Conservation (phyloP, 2,888 invertebrate species). For the Tetragnatha montana region DNA sequence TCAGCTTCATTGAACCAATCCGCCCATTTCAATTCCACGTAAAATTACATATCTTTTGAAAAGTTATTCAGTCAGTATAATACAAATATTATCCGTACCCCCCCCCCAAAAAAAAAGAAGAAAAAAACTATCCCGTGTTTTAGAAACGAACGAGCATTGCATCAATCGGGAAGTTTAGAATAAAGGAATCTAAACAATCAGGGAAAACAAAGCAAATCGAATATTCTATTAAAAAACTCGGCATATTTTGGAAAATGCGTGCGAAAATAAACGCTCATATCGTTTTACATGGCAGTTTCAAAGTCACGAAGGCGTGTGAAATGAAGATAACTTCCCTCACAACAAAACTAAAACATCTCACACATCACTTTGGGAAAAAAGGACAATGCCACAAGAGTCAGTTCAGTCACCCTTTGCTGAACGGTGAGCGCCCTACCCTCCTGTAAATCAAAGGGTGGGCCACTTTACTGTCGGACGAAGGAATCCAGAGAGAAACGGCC, state of each 20-base stretch:
- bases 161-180: too few relatives aligned
- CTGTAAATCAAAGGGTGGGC: conserved; percentile 21
- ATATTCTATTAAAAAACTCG: too few relatives aligned
- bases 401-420: conserved; percentile 24
- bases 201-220: too few relatives aligned
- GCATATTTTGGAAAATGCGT: too few relatives aligned
- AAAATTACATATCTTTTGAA: too few relatives aligned
- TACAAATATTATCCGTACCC: neutral
- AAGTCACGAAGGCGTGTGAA: neutral
- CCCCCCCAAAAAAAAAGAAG: neutral
- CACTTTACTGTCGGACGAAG: conserved; percentile 4
- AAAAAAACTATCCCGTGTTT: neutral
- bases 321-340: neutral
- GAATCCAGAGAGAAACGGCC: neutral
- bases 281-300: neutral
- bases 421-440: conserved; percentile 35
- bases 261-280: neutral
- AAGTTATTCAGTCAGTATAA: too few relatives aligned
- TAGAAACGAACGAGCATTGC: neutral
- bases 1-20: too few relatives aligned
- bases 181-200: too few relatives aligned
- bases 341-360: too few relatives aligned
- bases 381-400: neutral
- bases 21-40: too few relatives aligned
- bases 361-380: neutral